phyloP scores from a whole-genome alignment of 1,140 invertebrate genomes.

The Drosophila miranda region DNA sequence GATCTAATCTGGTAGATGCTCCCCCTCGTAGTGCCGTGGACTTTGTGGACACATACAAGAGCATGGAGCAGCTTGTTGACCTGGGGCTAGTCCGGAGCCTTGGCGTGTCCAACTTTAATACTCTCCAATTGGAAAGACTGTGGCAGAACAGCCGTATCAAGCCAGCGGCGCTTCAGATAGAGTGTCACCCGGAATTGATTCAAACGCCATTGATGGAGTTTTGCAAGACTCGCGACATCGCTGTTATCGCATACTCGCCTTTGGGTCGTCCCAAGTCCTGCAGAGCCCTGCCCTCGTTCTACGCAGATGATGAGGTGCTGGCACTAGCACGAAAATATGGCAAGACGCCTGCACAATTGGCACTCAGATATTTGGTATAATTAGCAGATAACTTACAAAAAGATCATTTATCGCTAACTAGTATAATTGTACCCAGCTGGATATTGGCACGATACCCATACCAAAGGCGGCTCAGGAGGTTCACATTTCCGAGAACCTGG shows the following conservation, averaged over 20 bases:
- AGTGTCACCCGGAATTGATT: slow-evolving; percentile 91
- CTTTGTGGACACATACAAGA: slow-evolving; percentile 94
- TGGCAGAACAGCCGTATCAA: slow-evolving; percentile 86
- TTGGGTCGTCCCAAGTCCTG: slow-evolving; percentile 86
- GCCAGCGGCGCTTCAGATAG: slow-evolving; percentile 90
- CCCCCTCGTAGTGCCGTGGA: slow-evolving; percentile 84
- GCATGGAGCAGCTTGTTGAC: slow-evolving; percentile 89
- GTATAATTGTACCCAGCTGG: slow-evolving; percentile 83
- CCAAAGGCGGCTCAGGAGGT: slow-evolving; percentile 90
- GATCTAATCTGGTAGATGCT: slow-evolving; percentile 9
- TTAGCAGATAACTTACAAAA: neutral
- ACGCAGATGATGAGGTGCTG: slow-evolving; percentile 83
- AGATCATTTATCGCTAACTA: slow-evolving; percentile 3
- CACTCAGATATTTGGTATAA: slow-evolving; percentile 85
- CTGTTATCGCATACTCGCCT: slow-evolving; percentile 90
- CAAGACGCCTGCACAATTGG: slow-evolving; percentile 88
- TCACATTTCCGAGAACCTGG: slow-evolving; percentile 88
- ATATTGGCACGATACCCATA: slow-evolving; percentile 89
- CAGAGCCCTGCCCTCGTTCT: slow-evolving; percentile 67
- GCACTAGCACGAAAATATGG: slow-evolving; percentile 86
- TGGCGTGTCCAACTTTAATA: slow-evolving; percentile 96
- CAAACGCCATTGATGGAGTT: slow-evolving; percentile 89
- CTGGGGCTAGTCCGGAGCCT: slow-evolving; percentile 89
- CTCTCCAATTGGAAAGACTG: slow-evolving; percentile 88
- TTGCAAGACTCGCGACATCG: slow-evolving; percentile 86